phyloP scores from a whole-genome alignment of 92 coral and sea anemone species.

The Phenganax subtilis region DNA sequence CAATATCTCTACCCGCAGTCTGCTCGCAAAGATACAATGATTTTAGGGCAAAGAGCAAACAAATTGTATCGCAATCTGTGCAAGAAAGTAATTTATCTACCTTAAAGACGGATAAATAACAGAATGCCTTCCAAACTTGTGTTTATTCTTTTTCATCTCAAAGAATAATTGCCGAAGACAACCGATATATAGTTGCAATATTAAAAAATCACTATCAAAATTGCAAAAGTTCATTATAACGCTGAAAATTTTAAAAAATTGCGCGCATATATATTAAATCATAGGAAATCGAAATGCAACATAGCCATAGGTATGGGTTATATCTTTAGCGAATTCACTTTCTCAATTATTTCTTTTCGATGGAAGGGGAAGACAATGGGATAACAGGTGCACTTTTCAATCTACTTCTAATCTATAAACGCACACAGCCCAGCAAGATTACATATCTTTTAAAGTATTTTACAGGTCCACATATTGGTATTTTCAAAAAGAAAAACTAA shows the following conservation, averaged over 20 bases:
- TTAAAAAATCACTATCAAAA: conserved; percentile 11
- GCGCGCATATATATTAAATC: background rate
- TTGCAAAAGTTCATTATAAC: background rate
- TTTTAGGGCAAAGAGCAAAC: conserved; percentile 14
- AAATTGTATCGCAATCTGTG: conserved; percentile 25
- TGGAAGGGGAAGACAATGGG: conserved; percentile 29
- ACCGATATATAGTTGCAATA: conserved; percentile 3
- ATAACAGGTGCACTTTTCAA: conserved; percentile 43
- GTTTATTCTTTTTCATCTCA: conserved; percentile 4
- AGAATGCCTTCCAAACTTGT: conserved; percentile 12
- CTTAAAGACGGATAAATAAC: conserved; percentile 29
- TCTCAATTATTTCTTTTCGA: conserved; percentile 1
- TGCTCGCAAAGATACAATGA: conserved; percentile 5
- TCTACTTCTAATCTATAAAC: conserved; percentile 25
- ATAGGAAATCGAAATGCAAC: background rate
- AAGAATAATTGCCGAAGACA: conserved; percentile 10
- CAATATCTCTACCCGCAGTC: conserved; percentile 17
- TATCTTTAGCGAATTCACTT: background rate
- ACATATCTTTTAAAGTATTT: conserved; percentile 40
- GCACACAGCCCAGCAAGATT: conserved; percentile 35
- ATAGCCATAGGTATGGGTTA: background rate
- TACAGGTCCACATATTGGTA: conserved; percentile 39
- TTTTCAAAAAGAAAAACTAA: conserved; percentile 35
- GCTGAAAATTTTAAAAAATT: background rate
- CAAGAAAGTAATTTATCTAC: conserved; percentile 15